These are phyloP conservation scores for Apteryx mantelli DNA, from an alignment of 2,113 vertebrate species.

Conservation along the genomic window DNA sequence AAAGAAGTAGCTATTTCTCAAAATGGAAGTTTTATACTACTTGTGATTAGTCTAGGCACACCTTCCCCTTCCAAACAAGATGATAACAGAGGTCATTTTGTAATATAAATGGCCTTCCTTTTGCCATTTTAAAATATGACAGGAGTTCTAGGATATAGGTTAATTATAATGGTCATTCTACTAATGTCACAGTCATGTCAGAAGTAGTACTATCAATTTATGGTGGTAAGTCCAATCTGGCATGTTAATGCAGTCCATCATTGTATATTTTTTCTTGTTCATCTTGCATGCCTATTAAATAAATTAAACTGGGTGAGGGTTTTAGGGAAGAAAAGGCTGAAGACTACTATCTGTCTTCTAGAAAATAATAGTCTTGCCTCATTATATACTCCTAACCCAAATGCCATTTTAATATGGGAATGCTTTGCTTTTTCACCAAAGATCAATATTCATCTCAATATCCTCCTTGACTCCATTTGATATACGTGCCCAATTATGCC, in stretches of 20 bases:
- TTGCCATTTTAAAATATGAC: constrained; percentile 54
- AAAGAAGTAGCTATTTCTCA: not conserved
- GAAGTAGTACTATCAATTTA: constrained; percentile 48
- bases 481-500: not conserved
- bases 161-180: constrained; percentile 67
- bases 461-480: not conserved
- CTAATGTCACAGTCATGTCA: constrained; percentile 54
- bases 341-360: constrained; percentile 53
- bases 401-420: not conserved
- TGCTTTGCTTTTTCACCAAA: not conserved
- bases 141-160: constrained; percentile 47
- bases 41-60: constrained; percentile 14
- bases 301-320: not conserved
- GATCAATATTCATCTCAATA: not conserved
- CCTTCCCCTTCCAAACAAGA: constrained; percentile 55
- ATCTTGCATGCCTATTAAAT: constrained; percentile 36
- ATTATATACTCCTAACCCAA: not conserved
- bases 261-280: not conserved
- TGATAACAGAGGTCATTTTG: constrained; percentile 50
- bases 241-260: constrained; percentile 51
- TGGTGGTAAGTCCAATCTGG: constrained; percentile 39
- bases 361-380: constrained; percentile 35
- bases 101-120: constrained; percentile 38
- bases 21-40: constrained; percentile 22
- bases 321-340: constrained; percentile 36